Percentiles rank a stretch among this genome's conserved stretches.
Evolutionary conservation across 2,888 invertebrate genomes (phyloP).

Genomic region (Heliconius charithonia): DNA sequence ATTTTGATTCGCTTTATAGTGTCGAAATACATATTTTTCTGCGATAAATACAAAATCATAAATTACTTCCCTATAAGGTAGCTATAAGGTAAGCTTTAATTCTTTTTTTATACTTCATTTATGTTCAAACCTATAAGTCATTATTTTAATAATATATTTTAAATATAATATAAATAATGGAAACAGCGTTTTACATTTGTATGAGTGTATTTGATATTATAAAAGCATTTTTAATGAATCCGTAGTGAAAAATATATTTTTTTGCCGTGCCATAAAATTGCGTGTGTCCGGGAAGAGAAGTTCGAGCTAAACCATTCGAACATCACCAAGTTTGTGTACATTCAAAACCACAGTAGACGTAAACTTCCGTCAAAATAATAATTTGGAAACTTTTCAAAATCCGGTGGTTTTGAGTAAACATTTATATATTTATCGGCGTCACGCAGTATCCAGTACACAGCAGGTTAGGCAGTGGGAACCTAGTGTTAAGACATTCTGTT

Average conservation of each 20-base stretch:
- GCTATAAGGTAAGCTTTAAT: no score
- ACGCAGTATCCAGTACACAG: no score
- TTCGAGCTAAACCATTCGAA: conserved; percentile 44
- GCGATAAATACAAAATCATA: no score
- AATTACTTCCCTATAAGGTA: no score
- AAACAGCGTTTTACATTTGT: not conserved
- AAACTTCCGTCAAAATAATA: conserved; percentile 60
- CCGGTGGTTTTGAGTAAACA: conserved; percentile 31
- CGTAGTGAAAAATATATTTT: conserved; percentile 13
- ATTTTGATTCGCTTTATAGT: no score
- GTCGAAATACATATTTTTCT: no score
- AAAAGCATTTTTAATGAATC: conserved; percentile 6
- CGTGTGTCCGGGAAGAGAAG: conserved; percentile 30
- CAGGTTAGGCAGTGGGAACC: no score
- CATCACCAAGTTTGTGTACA: conserved; percentile 43
- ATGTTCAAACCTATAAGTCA: not conserved
- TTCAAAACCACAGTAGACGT: conserved; percentile 49
- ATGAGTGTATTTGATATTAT: not conserved
- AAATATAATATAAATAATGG: not conserved
- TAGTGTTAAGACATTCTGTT: no score
- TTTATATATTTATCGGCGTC: no score
- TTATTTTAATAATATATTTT: conserved; percentile 1
- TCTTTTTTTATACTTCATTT: no score
- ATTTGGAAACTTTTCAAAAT: conserved; percentile 46
- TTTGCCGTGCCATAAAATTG: conserved; percentile 34